Conservation (phyloP, 2,888 invertebrate genomes). For the Ceramica pisi region DNA sequence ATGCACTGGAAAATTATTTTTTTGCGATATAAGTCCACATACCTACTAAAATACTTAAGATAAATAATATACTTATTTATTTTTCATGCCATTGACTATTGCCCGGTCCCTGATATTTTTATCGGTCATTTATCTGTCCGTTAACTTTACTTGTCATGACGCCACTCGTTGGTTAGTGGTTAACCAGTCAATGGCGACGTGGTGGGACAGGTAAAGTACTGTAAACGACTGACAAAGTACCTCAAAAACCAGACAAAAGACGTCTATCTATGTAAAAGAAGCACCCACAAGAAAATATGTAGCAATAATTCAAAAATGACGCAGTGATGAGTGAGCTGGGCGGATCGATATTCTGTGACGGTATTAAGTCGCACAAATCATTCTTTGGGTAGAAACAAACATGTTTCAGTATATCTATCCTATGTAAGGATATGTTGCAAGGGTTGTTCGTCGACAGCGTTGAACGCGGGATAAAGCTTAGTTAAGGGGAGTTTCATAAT, state of each 20-base stretch:
- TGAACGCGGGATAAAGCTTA: constrained; percentile 24
- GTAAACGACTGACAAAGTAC: no score
- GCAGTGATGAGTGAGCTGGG: constrained; percentile 15
- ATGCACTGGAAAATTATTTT: neutral
- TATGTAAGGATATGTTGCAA: constrained; percentile 6
- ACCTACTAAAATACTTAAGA: neutral
- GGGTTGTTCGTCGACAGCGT: constrained; percentile 21
- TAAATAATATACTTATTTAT: constrained; percentile 6
- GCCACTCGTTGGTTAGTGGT: no score
- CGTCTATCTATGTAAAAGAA: neutral
- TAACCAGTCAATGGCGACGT: no score
- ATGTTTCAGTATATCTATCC: constrained; percentile 12
- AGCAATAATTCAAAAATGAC: constrained; percentile 34
- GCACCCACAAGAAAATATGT: constrained; percentile 11
- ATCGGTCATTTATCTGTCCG: no score
- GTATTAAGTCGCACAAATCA: constrained; percentile 33
- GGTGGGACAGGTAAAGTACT: no score
- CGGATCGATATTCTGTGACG: constrained; percentile 42
- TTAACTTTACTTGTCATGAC: no score
- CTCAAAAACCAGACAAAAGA: no score
- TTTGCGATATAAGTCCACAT: neutral
- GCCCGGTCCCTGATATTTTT: no score
- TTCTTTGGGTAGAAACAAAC: constrained; percentile 25
- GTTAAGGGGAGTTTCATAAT: constrained; percentile 27
- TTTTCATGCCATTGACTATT: neutral